A percentile compares a stretch with the other conserved stretches of the same genome.
phyloP scores from a whole-genome alignment of 2,113 vertebrate genomes.

The Lonchura striata region DNA sequence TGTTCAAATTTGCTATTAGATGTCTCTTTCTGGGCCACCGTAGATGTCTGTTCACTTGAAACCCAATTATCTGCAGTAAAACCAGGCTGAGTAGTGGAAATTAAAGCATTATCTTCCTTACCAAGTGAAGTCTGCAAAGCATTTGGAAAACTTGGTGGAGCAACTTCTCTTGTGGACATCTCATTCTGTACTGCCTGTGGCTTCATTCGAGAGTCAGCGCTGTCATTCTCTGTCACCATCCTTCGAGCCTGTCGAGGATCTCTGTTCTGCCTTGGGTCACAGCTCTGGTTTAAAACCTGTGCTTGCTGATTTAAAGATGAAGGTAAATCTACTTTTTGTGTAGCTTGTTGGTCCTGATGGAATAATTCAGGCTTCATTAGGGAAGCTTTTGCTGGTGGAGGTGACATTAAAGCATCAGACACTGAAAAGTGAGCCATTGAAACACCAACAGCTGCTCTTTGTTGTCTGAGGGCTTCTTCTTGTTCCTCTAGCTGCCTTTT shows the following conservation, averaged over 20 bases:
- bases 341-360: conserved; percentile 77
- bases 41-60: conserved; percentile 15
- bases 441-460: conserved; percentile 90
- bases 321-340: conserved; percentile 71
- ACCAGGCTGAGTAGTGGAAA: neutral
- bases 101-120: conserved; percentile 41
- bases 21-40: neutral
- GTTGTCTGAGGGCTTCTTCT: conserved; percentile 90
- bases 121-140: conserved; percentile 2
- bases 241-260: conserved; percentile 84
- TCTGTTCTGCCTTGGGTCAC: conserved; percentile 85
- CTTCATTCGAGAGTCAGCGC: neutral
- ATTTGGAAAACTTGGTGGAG: neutral
- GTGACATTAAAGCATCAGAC: conserved; percentile 90
- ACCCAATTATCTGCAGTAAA: conserved; percentile 56
- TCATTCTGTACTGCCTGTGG: neutral
- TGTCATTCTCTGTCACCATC: conserved; percentile 64
- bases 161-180: neutral
- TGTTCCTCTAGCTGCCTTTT: conserved; percentile 91
- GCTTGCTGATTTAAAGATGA: conserved; percentile 47
- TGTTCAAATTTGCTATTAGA: conserved; percentile 37
- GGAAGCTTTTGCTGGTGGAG: conserved; percentile 78
- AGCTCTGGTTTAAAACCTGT: conserved; percentile 75
- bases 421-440: conserved; percentile 97
- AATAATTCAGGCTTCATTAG: conserved; percentile 78